Percentiles rank a stretch among this genome's conserved stretches.
Conservation (phyloP, 2,113 vertebrate species). For the Anseranas semipalmata region DNA sequence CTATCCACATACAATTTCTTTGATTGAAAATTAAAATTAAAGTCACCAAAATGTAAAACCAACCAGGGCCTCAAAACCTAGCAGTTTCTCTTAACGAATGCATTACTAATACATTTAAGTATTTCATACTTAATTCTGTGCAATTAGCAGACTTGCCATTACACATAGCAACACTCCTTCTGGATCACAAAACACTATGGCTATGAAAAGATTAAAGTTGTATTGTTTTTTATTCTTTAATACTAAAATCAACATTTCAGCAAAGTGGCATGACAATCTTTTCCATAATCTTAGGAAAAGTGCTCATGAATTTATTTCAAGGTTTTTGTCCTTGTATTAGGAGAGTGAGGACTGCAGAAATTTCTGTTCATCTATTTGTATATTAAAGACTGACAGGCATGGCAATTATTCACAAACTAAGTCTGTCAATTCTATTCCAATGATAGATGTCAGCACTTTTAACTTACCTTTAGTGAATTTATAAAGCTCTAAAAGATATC, state of each 20-base stretch:
- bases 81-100: too few species aligned
- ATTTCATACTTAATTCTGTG: constrained; percentile 8
- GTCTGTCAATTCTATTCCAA: neutral
- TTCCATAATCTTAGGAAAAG: neutral
- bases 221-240: constrained; percentile 54
- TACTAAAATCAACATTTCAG: constrained; percentile 52
- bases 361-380: neutral
- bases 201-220: constrained; percentile 35
- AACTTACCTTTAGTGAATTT: neutral
- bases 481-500: neutral
- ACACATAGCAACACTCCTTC: constrained; percentile 12
- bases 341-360: neutral
- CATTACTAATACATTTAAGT: too few species aligned
- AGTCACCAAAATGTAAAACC: neutral
- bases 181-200: constrained; percentile 29
- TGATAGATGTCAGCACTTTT: neutral
- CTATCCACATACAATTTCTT: neutral
- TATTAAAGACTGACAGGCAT: neutral
- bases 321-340: neutral
- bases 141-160: constrained; percentile 61
- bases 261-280: constrained; percentile 17
- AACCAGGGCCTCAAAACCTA: neutral
- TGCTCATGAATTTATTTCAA: neutral
- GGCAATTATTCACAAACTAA: neutral
- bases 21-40: neutral